Conservation (phyloP, 2,113 vertebrate species). For the Eira barbara region DNA sequence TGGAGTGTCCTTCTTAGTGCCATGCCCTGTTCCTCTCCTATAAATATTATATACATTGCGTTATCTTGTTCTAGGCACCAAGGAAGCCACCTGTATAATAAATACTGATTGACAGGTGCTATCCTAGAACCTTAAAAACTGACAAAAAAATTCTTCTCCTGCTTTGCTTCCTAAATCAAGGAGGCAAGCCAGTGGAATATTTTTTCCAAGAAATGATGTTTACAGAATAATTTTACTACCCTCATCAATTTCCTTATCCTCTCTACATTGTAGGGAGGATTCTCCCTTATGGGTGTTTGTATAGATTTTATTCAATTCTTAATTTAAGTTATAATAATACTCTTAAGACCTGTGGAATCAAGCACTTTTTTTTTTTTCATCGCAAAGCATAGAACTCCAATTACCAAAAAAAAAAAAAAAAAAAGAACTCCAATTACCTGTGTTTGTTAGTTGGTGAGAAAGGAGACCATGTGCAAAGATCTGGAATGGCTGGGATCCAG, state of each 20-base stretch:
- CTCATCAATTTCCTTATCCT: neutral
- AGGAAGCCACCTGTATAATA: neutral
- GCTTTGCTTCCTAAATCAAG: neutral
- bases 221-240: neutral
- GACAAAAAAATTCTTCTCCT: neutral
- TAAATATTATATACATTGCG: neutral
- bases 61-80: neutral
- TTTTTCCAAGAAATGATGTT: neutral
- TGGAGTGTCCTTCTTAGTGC: neutral
- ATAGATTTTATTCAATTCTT: neutral
- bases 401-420: neutral
- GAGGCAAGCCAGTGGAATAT: neutral
- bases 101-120: neutral
- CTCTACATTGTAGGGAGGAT: neutral
- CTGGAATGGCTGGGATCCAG: neutral
- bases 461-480: neutral
- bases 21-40: neutral
- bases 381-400: neutral
- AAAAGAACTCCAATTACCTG: neutral
- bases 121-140: neutral
- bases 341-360: neutral
- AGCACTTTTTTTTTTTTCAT: neutral
- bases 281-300: neutral
- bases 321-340: neutral
- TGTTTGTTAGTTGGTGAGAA: neutral